These are phyloP conservation scores for Amia ocellicauda DNA, from an alignment of 2,113 vertebrate species.

Conservation along the genomic window DNA sequence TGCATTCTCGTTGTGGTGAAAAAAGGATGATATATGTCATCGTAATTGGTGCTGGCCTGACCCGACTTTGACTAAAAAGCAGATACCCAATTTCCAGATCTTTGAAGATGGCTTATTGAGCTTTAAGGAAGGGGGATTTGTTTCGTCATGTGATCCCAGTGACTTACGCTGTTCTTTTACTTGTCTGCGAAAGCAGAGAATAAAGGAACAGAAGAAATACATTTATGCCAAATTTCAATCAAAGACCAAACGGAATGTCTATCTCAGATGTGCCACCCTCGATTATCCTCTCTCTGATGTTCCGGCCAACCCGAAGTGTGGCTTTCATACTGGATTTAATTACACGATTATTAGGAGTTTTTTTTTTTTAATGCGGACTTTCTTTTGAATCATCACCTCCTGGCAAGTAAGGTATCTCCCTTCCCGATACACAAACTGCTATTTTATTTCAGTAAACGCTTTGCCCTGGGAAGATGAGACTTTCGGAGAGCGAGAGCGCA, in stretches of 20 bases:
- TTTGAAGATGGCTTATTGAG: no score
- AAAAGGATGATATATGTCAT: no score
- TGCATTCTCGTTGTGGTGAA: no score
- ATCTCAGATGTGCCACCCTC: slow-evolving; percentile 42
- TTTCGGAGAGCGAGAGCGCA: neutral
- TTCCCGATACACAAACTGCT: neutral
- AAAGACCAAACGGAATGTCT: slow-evolving; percentile 39
- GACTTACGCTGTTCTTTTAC: no score
- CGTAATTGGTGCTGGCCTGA: no score
- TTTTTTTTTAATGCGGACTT: neutral
- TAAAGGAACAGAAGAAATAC: slow-evolving; percentile 17
- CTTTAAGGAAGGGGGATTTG: no score
- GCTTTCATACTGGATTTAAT: slow-evolving; percentile 35
- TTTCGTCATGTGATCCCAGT: no score
- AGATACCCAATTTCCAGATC: no score
- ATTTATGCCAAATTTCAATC: slow-evolving; percentile 24
- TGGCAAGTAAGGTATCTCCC: slow-evolving; percentile 1
- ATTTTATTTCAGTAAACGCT: no score
- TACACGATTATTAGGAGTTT: slow-evolving; percentile 26
- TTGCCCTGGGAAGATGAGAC: neutral
- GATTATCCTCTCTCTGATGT: slow-evolving; percentile 48
- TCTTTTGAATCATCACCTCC: neutral
- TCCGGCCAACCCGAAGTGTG: slow-evolving; percentile 39
- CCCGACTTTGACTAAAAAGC: no score
- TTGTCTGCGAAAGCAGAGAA: no score